Evolutionary conservation across 2,888 invertebrate genomes (phyloP).

Genomic region (Aphodius granarius): DNA sequence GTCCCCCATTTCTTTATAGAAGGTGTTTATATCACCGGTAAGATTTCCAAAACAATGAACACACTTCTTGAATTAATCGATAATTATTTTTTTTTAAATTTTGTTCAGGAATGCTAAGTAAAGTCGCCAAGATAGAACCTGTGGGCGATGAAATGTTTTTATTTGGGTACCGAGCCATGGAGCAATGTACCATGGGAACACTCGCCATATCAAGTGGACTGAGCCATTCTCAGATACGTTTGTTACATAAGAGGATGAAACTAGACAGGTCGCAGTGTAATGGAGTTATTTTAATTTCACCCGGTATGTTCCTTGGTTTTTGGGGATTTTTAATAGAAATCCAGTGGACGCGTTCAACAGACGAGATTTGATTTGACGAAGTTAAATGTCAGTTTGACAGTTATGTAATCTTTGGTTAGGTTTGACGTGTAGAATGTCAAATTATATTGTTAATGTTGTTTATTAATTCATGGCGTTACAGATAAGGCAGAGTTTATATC

Average conservation of each 20-base stretch:
- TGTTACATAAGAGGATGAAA: neutral
- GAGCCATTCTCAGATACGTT: neutral
- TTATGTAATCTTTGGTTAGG: too few species aligned
- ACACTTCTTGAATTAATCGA: neutral
- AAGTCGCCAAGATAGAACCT: neutral
- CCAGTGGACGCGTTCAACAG: too few species aligned
- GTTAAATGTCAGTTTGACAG: too few species aligned
- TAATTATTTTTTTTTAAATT: neutral
- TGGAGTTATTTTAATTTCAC: neutral
- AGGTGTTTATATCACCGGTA: slow-evolving; percentile 76
- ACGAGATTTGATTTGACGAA: too few species aligned
- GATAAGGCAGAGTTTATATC: neutral
- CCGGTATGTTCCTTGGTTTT: neutral
- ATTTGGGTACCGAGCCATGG: neutral
- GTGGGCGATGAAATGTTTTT: neutral
- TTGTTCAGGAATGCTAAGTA: neutral
- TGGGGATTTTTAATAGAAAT: too few species aligned
- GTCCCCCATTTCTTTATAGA: slow-evolving; percentile 75
- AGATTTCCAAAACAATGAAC: too few species aligned
- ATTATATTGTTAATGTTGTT: too few species aligned
- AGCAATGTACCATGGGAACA: neutral
- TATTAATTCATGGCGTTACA: neutral
- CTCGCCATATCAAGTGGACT: neutral
- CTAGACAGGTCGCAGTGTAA: neutral
- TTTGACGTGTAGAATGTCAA: too few species aligned